Conservation (phyloP, 1,140 invertebrate genomes). For the Listronotus oregonensis region DNA sequence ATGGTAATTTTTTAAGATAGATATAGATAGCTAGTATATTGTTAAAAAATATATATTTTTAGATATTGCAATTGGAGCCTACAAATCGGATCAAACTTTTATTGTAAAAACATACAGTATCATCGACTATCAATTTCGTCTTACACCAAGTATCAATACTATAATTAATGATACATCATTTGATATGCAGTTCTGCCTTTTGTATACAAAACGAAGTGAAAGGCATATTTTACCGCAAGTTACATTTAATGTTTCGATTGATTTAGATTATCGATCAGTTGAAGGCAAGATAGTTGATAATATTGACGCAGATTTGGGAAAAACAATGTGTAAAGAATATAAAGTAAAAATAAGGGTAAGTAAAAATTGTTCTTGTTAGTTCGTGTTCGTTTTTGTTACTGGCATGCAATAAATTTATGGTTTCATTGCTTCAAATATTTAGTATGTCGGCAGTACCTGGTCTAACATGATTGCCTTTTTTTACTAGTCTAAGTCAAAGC, state of each 20-base stretch:
- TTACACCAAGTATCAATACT: constrained; percentile 1
- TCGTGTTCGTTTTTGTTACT: too few species aligned
- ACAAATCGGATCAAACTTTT: constrained; percentile 61
- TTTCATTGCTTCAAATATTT: too few species aligned
- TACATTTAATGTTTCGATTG: constrained; percentile 7
- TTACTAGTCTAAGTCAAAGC: too few species aligned
- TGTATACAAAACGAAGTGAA: constrained; percentile 17
- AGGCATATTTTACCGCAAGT: constrained; percentile 1
- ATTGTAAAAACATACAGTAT: constrained; percentile 64
- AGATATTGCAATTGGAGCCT: constrained; percentile 69
- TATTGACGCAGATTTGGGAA: neutral
- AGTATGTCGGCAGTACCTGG: too few species aligned
- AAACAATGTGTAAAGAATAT: constrained; percentile 10
- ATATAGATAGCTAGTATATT: too few species aligned
- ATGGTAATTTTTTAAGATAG: too few species aligned
- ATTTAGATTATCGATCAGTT: constrained; percentile 23
- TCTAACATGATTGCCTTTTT: too few species aligned
- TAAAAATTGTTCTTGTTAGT: too few species aligned
- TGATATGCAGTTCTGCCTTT: constrained; percentile 14
- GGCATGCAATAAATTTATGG: too few species aligned
- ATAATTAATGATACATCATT: constrained; percentile 16
- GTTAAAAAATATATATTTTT: too few species aligned
- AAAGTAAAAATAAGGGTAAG: constrained; percentile 15
- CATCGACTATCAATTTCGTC: constrained; percentile 52
- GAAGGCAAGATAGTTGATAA: neutral